Conservation (phyloP, 1,140 invertebrate genomes). For the Drosophila ohnishii region DNA sequence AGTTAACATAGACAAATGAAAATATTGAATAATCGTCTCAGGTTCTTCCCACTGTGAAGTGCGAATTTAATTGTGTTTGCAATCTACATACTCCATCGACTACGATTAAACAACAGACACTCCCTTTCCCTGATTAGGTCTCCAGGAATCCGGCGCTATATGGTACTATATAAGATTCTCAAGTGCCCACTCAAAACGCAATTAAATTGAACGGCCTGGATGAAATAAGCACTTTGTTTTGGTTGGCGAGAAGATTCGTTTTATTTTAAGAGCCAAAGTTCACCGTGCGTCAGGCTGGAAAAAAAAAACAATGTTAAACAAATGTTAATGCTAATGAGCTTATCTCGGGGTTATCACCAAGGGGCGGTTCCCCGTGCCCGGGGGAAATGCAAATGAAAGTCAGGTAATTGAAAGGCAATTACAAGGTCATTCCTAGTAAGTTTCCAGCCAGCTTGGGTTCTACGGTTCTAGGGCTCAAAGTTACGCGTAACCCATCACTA, state of each 20-base stretch:
- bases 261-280: slow-evolving; percentile 47
- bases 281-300: slow-evolving; percentile 37
- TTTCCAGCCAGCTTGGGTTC: not conserved
- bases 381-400: slow-evolving; percentile 61
- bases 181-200: slow-evolving; percentile 44
- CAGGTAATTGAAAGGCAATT: slow-evolving; percentile 70
- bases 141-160: not conserved
- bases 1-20: slow-evolving; percentile 10
- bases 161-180: slow-evolving; percentile 12
- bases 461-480: not conserved
- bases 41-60: slow-evolving; percentile 10
- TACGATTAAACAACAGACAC: slow-evolving; percentile 24
- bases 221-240: slow-evolving; percentile 49
- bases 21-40: slow-evolving; percentile 26
- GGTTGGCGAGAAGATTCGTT: slow-evolving; percentile 19
- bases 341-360: slow-evolving; percentile 64
- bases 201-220: slow-evolving; percentile 33
- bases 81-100: slow-evolving; percentile 20
- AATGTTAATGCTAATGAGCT: slow-evolving; percentile 64
- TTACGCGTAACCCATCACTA: slow-evolving; percentile 14
- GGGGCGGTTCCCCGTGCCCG: slow-evolving; percentile 25
- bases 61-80: slow-evolving; percentile 15
- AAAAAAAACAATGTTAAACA: slow-evolving; percentile 40
- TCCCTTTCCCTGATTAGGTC: slow-evolving; percentile 32
- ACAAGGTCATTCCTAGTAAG: slow-evolving; percentile 56